Base-by-base conservation (phyloP, 1,140 invertebrate species). In the Danaus melanippus region DNA sequence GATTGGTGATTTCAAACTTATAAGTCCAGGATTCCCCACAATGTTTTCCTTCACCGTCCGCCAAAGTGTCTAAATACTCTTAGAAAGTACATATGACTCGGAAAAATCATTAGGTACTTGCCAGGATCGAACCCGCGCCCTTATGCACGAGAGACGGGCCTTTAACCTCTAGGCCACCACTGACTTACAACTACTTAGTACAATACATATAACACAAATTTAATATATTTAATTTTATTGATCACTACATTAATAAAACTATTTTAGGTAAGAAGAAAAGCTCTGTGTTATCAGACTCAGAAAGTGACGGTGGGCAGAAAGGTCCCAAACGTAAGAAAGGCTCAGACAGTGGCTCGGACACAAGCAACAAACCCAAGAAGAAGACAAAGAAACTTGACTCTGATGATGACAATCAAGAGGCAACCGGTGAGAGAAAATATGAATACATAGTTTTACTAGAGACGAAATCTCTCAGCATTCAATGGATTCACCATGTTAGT, bases 201-300 rank as follows among this genome's bases (percentile, higher is more conserved):
- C n/a, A n/a, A n/a, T n/a, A n/a, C n/a, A n/a, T n/a, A n/a, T n/a
- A n/a, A n/a, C n/a, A n/a, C n/a, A n/a, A n/a, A n/a, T n/a, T n/a
- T n/a, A n/a, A n/a, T n/a, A n/a, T n/a, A n/a, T n/a, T n/a, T n/a
- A n/a, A n/a, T n/a, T 32, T 32, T 32, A 32, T 0, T 32, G 6
- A 7, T 3, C 7, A 32, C 7, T 32, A 7, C 0, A 32, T 32
- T 17, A 8, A 7, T 10, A 32, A 48, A 42, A 39, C 9, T 45
- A 54, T 60, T 66, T 50, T 17, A 88, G 88, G 65, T 49, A 85
- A 85, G 77, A 90, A 85, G 78, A 90, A 84, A 68, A 77, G 62
- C 42, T 80, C 77, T 10, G 78, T 90, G 0, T 66, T 90, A 32
- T 88, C 87, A 8, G 88, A 90, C 58, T 89, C 88, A 0, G 88